Evolutionary conservation across 2,888 invertebrate genomes (phyloP).

Genomic region (Rhamphomyia laevipes): DNA sequence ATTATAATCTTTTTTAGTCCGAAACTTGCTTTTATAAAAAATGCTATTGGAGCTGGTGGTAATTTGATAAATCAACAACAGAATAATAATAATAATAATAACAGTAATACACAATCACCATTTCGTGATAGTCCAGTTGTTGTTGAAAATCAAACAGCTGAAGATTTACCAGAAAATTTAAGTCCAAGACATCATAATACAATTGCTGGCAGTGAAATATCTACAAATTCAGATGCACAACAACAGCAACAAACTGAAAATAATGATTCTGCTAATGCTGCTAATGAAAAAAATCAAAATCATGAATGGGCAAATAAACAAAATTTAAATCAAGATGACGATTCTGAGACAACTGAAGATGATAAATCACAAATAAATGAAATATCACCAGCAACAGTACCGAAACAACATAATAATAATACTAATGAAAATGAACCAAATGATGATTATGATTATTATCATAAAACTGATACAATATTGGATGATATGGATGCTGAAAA

Average conservation of each 20-base stretch:
- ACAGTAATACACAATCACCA: neutral
- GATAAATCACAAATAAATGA: neutral
- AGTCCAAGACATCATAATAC: too few species aligned
- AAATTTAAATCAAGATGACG: neutral
- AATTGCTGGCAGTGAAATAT: neutral
- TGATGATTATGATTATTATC: conserved; percentile 14
- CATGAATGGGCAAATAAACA: neutral
- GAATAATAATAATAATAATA: too few species aligned
- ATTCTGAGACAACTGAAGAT: neutral
- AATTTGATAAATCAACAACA: too few species aligned
- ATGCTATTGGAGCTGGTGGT: too few species aligned
- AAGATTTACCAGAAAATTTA: too few species aligned
- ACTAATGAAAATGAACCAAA: conserved; percentile 6
- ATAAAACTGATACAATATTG: conserved; percentile 22
- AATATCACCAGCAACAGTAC: conserved; percentile 8
- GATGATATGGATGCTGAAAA: conserved; percentile 30
- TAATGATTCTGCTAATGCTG: neutral
- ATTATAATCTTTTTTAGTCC: too few species aligned
- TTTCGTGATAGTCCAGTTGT: neutral
- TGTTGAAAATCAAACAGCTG: neutral
- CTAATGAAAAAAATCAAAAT: neutral
- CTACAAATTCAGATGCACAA: neutral
- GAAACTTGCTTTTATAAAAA: too few species aligned
- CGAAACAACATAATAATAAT: neutral
- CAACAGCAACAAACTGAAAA: neutral